A percentile compares a stretch with the other conserved stretches of the same genome.
phyloP scores from a whole-genome alignment of 2,797 vertebrate species.

The Brachyalestes nurse region DNA sequence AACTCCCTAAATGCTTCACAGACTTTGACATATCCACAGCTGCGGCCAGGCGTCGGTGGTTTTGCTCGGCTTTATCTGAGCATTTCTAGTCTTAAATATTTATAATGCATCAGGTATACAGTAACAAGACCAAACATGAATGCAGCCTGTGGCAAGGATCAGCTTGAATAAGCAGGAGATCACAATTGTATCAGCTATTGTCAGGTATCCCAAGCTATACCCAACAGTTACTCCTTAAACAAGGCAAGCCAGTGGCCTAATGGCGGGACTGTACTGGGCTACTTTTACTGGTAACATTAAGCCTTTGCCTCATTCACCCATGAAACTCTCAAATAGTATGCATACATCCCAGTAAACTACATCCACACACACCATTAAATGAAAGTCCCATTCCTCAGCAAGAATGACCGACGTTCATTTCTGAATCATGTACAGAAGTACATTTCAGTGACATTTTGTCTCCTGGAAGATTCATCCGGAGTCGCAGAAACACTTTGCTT shows the following conservation, averaged over 20 bases:
- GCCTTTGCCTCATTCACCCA: no score
- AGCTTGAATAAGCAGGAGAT: not conserved
- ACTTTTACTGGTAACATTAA: not conserved
- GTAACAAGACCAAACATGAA: not conserved
- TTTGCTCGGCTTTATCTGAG: conserved; percentile 14
- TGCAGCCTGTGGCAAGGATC: not conserved
- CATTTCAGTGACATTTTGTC: no score
- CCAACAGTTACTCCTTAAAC: not conserved
- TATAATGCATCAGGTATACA: conserved; percentile 12
- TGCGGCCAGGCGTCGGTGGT: conserved; percentile 22
- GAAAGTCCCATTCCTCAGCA: no score
- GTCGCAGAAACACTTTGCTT: no score
- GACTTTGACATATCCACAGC: conserved; percentile 13
- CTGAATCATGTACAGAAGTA: no score
- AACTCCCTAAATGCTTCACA: conserved; percentile 24
- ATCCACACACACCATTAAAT: no score
- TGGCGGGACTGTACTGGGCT: not conserved
- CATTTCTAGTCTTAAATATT: conserved; percentile 27
- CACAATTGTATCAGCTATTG: not conserved
- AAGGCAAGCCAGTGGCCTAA: not conserved
- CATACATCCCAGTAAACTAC: no score
- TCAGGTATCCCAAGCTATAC: not conserved
- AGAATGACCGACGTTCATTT: no score
- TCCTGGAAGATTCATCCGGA: no score
- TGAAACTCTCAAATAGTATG: no score